Evolutionary conservation across 2,113 vertebrate species (phyloP).

Genomic region (Pyrgilauda ruficollis): DNA sequence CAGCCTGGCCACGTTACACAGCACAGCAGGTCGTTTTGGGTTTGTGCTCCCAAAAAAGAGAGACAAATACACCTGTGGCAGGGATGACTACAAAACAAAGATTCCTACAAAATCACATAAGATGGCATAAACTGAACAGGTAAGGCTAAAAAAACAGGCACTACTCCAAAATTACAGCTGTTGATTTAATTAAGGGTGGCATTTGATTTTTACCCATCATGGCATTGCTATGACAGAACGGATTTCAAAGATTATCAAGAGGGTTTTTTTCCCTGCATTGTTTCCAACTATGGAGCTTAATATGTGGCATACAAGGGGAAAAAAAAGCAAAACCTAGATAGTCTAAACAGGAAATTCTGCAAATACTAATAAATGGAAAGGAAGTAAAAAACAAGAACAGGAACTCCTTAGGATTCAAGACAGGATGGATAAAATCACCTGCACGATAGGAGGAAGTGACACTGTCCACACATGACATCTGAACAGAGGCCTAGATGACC

Average conservation of each 20-base stretch:
- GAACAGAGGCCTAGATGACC: not conserved
- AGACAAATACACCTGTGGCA: not conserved
- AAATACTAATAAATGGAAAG: not conserved
- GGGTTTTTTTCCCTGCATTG: rapidly evolving
- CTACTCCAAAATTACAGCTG: not conserved
- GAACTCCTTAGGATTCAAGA: not conserved
- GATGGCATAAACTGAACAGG: not conserved
- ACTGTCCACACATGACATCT: not conserved
- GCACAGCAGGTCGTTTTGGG: not conserved
- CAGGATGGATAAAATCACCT: not conserved
- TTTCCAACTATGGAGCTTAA: not conserved
- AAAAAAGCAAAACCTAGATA: not conserved
- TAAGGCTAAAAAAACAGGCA: not conserved
- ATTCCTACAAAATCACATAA: not conserved
- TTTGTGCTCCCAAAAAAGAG: not conserved
- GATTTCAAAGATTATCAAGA: not conserved
- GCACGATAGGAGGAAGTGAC: not conserved
- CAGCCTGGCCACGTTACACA: not conserved
- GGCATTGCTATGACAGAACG: not conserved
- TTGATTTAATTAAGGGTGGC: not conserved
- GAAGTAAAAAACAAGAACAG: not conserved
- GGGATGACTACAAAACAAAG: not conserved
- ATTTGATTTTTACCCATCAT: not conserved
- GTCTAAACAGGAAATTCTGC: not conserved
- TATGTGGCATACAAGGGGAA: rapidly evolving